Conservation (phyloP, 2,797 vertebrate species). For the Simalia tracyae region DNA sequence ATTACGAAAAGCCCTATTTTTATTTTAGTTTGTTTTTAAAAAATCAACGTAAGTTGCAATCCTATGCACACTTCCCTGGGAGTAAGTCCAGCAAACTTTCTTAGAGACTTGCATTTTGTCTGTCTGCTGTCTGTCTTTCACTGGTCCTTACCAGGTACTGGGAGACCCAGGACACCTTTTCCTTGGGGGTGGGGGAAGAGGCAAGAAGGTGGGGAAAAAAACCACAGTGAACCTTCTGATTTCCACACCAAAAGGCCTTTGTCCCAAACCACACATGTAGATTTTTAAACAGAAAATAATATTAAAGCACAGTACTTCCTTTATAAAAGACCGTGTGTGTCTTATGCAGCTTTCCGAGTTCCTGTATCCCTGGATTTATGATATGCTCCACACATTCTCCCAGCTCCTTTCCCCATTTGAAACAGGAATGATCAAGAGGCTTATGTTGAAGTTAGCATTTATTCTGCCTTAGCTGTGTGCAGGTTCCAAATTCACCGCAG, state of each 20-base stretch:
- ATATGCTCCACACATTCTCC: conserved; percentile 76
- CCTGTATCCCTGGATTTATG: conserved; percentile 80
- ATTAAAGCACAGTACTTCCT: conserved; percentile 79
- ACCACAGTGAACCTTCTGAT: conserved; percentile 74
- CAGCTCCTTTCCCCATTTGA: conserved; percentile 76
- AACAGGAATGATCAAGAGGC: conserved; percentile 79
- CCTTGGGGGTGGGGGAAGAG: conserved; percentile 57
- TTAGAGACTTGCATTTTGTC: not conserved
- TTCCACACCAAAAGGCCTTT: conserved; percentile 79
- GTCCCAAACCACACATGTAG: conserved; percentile 80
- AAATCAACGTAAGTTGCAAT: not conserved
- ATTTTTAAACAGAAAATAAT: conserved; percentile 78
- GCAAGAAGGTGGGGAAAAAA: conserved; percentile 10
- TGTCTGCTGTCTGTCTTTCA: conserved; percentile 33
- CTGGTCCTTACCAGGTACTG: conserved; percentile 32
- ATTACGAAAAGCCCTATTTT: not conserved
- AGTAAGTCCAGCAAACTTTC: not conserved
- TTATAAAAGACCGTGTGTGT: conserved; percentile 75
- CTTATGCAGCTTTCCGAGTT: conserved; percentile 73
- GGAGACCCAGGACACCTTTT: conserved; percentile 57
- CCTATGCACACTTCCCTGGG: not conserved
- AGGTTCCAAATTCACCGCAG: conserved; percentile 76
- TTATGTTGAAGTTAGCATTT: conserved; percentile 76
- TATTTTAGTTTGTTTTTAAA: not conserved
- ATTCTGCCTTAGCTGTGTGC: conserved; percentile 77